A percentile compares a stretch with the other conserved stretches of the same genome.
These are phyloP conservation scores for Sebastes schlegelii DNA, from an alignment of 2,113 vertebrate species.

Conservation along the genomic window DNA sequence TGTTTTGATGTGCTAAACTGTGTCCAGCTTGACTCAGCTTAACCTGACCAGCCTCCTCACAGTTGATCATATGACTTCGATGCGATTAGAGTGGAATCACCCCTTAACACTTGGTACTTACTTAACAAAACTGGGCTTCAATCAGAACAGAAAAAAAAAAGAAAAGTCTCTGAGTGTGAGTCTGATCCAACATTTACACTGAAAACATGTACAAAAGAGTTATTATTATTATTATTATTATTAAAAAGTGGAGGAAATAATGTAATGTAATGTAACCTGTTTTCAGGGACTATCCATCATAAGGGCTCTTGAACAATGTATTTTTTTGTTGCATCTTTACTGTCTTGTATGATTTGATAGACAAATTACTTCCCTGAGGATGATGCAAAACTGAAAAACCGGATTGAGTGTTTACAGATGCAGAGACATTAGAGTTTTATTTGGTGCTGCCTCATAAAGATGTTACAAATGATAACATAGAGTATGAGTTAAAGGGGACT, in stretches of 20 bases:
- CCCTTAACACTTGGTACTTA: slow-evolving; percentile 11
- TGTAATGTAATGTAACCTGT: not conserved
- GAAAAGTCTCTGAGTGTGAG: not conserved
- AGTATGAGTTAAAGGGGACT: not conserved
- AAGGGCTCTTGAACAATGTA: not conserved
- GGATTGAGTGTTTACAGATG: slow-evolving; percentile 53
- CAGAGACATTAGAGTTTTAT: not conserved
- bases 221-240: too few species aligned
- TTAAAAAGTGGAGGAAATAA: too few species aligned
- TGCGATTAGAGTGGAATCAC: slow-evolving; percentile 57
- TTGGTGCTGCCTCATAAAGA: not conserved
- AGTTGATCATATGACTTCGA: slow-evolving; percentile 76
- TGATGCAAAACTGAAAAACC: slow-evolving; percentile 27
- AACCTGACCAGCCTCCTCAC: slow-evolving; percentile 66
- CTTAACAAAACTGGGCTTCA: slow-evolving; percentile 2
- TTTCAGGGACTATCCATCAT: not conserved
- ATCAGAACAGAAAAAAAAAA: not conserved
- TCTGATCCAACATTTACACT: not conserved
- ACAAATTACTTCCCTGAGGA: not conserved
- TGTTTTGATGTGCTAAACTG: slow-evolving; percentile 24
- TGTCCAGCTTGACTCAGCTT: slow-evolving; percentile 40
- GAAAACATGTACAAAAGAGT: not conserved
- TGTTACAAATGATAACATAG: not conserved
- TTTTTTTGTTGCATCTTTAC: not conserved
- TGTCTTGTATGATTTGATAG: not conserved